Conservation (phyloP, 2,113 vertebrate species). For the Grammomys surdaster region DNA sequence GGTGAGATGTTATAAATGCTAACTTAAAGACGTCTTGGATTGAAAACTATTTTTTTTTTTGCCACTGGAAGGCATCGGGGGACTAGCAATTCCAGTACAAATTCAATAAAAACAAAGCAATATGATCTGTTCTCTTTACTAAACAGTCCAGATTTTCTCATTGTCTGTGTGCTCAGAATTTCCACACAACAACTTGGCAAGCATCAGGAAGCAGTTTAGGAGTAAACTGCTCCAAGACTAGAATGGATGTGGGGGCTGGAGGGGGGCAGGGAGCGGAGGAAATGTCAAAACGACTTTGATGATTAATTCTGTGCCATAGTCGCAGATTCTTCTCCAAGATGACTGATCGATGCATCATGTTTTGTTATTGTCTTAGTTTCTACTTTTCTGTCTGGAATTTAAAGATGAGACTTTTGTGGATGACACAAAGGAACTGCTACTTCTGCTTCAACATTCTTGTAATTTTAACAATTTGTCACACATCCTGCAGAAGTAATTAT, state of each 20-base stretch:
- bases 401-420: slow-evolving; percentile 13
- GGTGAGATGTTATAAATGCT: background rate
- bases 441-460: slow-evolving; percentile 23
- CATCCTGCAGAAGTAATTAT: background rate
- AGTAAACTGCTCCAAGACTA: slow-evolving; percentile 3
- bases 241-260: background rate
- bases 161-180: slow-evolving; percentile 17
- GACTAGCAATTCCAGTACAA: slow-evolving; percentile 33
- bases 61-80: background rate
- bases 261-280: background rate
- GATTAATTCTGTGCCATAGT: background rate
- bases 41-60: slow-evolving; percentile 16
- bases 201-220: background rate
- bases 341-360: background rate
- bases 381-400: slow-evolving; percentile 22
- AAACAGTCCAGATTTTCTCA: background rate
- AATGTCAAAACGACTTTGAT: slow-evolving; percentile 20
- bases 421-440: background rate
- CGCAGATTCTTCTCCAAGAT: background rate
- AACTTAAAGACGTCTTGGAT: background rate
- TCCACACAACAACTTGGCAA: background rate
- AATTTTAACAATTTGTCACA: slow-evolving; percentile 36
- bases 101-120: background rate
- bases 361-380: slow-evolving; percentile 29
- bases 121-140: slow-evolving; percentile 20